Evolutionary conservation across 2,888 invertebrate species (phyloP).

Genomic region (Ophion slaviceki): DNA sequence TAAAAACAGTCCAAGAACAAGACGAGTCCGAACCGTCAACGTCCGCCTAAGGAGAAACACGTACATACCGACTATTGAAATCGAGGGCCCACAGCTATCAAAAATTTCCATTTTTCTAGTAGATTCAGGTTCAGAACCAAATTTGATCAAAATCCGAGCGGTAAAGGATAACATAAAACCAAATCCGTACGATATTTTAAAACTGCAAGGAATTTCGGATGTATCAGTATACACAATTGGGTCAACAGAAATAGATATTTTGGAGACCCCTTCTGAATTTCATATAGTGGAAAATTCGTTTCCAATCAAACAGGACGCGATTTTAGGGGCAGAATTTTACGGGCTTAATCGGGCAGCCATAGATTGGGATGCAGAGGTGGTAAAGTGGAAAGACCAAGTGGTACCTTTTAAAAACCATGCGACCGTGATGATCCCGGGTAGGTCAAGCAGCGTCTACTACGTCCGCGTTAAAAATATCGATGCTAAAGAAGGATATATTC

Average conservation of each 20-base stretch:
- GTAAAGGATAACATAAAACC: neutral
- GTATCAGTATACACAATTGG: constrained; percentile 30
- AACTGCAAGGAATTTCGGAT: constrained; percentile 32
- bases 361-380: constrained; percentile 16
- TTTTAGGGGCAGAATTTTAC: constrained; percentile 17
- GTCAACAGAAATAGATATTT: constrained; percentile 14
- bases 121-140: constrained; percentile 41
- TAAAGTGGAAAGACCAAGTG: constrained; percentile 1
- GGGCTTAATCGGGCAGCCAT: constrained; percentile 20
- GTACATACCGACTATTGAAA: constrained; percentile 19
- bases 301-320: constrained; percentile 10
- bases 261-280: constrained; percentile 19
- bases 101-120: constrained; percentile 27
- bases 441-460: constrained; percentile 8
- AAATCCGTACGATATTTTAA: constrained; percentile 23
- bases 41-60: constrained; percentile 22
- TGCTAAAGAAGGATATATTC: constrained; percentile 26
- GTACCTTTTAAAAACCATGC: constrained; percentile 18
- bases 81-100: constrained; percentile 11
- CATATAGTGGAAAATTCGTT: constrained; percentile 30
- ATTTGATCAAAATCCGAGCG: constrained; percentile 17
- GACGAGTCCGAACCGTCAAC: constrained; percentile 45
- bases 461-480: constrained; percentile 18
- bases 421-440: neutral
- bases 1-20: neutral